phyloP scores from a whole-genome alignment of 1,140 invertebrate species.

The Eumeta japonica region DNA sequence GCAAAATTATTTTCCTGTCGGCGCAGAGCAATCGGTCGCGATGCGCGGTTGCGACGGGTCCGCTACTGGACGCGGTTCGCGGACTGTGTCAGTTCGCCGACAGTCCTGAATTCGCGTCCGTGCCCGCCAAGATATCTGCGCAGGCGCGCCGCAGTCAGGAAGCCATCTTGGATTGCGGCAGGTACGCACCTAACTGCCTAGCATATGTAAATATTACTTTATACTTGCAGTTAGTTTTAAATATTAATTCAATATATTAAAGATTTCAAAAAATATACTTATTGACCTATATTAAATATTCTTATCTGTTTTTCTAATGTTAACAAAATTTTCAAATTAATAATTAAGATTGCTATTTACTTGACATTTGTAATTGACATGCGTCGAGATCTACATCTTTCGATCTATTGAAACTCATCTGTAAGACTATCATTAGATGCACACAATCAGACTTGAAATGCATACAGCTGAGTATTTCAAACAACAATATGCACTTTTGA shows the following conservation, averaged over 20 bases:
- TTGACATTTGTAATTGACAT: too few species aligned
- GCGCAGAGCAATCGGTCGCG: constrained; percentile 61
- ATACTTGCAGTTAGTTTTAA: not conserved
- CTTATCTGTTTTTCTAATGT: constrained; percentile 1
- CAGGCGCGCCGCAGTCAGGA: constrained; percentile 78
- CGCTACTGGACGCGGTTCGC: constrained; percentile 88
- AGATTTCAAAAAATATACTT: not conserved
- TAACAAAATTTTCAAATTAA: constrained; percentile 1
- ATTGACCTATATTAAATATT: not conserved
- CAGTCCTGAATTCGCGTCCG: constrained; percentile 88
- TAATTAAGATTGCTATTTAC: too few species aligned
- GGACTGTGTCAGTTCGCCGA: constrained; percentile 90
- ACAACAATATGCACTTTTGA: too few species aligned
- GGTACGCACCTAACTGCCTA: constrained; percentile 17
- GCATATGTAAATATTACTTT: not conserved
- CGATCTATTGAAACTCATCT: too few species aligned
- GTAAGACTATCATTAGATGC: too few species aligned
- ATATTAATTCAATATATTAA: too few species aligned
- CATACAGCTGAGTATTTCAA: too few species aligned
- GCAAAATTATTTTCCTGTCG: too few species aligned
- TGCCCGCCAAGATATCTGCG: constrained; percentile 86
- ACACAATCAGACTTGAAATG: too few species aligned
- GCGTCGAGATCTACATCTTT: too few species aligned
- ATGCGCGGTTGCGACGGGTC: constrained; percentile 80
- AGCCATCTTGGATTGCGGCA: constrained; percentile 82